These are phyloP conservation scores for Todiramphus chloris DNA, from an alignment of 2,113 vertebrate genomes.

Conservation along the genomic window DNA sequence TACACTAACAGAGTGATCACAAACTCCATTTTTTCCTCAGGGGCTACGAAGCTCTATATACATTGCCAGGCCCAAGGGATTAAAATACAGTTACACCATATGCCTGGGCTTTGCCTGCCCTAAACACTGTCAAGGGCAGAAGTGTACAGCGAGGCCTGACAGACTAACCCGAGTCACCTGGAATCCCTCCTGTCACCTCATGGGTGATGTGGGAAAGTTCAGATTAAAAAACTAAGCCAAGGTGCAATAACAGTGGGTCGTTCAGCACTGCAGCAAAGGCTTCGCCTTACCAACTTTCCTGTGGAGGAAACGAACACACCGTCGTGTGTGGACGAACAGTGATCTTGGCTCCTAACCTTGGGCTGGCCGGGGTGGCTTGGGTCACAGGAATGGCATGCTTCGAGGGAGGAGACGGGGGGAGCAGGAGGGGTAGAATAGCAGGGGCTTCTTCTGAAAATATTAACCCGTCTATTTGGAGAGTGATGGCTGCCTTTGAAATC, in stretches of 20 bases:
- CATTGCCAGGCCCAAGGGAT: neutral
- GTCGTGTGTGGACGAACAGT: neutral
- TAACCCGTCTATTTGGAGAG: constrained; percentile 61
- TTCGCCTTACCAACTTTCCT: neutral
- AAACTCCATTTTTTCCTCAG: neutral
- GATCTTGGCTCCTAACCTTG: constrained; percentile 55
- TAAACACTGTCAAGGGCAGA: neutral
- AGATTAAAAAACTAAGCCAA: neutral
- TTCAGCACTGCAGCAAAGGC: neutral
- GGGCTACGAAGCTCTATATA: neutral
- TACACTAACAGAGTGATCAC: neutral
- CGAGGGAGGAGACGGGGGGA: neutral
- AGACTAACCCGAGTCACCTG: constrained; percentile 24
- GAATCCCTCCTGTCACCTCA: constrained; percentile 9
- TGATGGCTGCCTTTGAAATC: constrained; percentile 61
- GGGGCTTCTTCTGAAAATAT: constrained; percentile 53
- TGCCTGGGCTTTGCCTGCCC: neutral
- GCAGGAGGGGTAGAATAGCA: neutral
- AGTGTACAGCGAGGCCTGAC: neutral
- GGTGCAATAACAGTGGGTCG: neutral
- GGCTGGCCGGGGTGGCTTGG: constrained; percentile 54
- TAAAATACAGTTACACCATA: neutral
- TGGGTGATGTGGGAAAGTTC: neutral
- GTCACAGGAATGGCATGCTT: constrained; percentile 69
- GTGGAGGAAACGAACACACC: no score